These are phyloP conservation scores for Chironomus tentans DNA, from an alignment of 2,888 invertebrate genomes.

Conservation along the genomic window DNA sequence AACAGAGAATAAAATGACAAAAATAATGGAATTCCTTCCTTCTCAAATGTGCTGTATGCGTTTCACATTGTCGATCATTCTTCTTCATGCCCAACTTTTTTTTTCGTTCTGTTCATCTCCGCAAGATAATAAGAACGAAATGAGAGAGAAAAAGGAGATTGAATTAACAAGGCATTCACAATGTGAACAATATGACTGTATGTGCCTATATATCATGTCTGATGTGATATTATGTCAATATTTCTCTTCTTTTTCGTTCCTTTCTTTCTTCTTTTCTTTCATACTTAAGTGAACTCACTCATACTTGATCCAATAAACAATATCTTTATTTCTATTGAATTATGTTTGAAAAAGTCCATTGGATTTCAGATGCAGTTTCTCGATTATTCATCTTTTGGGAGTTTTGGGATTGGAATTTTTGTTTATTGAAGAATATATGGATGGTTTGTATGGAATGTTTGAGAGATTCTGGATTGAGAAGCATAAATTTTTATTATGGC, in stretches of 20 bases:
- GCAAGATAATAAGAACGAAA: background rate
- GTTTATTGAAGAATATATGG: too few species aligned
- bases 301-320: too few species aligned
- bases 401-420: too few species aligned
- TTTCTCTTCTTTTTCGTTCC: background rate
- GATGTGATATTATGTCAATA: background rate
- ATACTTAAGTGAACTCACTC: background rate
- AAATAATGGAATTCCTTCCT: slow-evolving; percentile 11
- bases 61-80: background rate
- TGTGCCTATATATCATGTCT: background rate
- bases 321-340: too few species aligned
- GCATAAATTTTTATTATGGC: too few species aligned
- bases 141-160: background rate
- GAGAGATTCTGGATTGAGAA: too few species aligned
- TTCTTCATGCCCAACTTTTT: background rate
- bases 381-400: too few species aligned
- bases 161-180: background rate
- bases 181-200: background rate
- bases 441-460: too few species aligned
- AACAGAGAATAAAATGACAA: slow-evolving; percentile 11
- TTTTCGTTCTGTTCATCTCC: background rate
- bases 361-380: too few species aligned
- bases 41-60: background rate
- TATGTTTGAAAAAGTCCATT: too few species aligned
- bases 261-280: background rate